Base-by-base conservation (phyloP, 2,113 vertebrate genomes). In the Poeciliopsis turrubarensis region DNA sequence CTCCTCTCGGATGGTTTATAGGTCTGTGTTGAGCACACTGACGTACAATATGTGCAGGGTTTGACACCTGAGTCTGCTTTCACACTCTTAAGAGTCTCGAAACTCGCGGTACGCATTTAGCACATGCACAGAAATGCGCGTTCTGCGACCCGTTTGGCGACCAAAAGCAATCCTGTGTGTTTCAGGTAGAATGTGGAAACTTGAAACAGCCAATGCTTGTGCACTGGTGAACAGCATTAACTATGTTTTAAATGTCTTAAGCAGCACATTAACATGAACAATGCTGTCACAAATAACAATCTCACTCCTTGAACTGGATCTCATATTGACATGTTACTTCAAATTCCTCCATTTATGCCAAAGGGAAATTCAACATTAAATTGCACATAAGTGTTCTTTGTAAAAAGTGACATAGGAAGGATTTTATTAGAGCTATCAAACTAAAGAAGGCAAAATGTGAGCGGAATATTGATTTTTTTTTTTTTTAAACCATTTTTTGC, bases 81-180 rank as follows among this genome's bases (percentile, higher is more conserved):
- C 19, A 65, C 31, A 41, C 34, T 47, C 26, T 44, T 68, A 60
- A 57, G 25, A 29, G 32, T 34, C 72, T 69, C 22, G 76, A 47
- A 22, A 34, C 75, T 60, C 14, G 57, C 60, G 62, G 22, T 10
- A 47, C 5, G 32, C 27, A 22, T 64, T 1, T 66, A 73, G 67
- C 64, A 10, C 66, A 44, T n/a, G 64, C 32, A n/a, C 19, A 60
- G 47, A 68, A 41, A 30, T 31, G n/a, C 34, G 22, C 60, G 69
- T 60, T 61, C 14, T 66, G 51, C 32, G 39, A 66, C 69, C 51
- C 2, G 61, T 70, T 70, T 70, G 60, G 44, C 26, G 65, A 31
- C 11, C 25, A 64, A 29, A 29, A 17, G 22, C 26, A 14, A 37
- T 68, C 39, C 6, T 60, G 10, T 0, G 54, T 31, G 34, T 22